A percentile compares a stretch with the other conserved stretches of the same genome.
phyloP scores from a whole-genome alignment of 2,113 vertebrate species.

The Trogon melanurus region DNA sequence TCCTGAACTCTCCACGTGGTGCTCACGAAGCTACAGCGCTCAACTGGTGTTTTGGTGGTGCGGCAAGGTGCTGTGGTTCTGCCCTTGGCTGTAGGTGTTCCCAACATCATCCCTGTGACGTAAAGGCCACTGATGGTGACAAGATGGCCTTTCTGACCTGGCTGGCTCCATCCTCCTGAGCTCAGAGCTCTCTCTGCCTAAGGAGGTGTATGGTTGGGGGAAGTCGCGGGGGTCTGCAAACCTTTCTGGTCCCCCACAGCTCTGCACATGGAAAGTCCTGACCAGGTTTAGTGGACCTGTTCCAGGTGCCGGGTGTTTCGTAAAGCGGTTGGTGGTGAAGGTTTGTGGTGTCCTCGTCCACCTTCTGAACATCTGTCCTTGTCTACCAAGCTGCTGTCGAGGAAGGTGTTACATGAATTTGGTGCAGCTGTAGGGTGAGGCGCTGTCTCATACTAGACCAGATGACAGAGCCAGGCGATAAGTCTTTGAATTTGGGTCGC shows the following conservation, averaged over 20 bases:
- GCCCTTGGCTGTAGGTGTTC: background rate
- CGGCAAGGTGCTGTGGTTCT: background rate
- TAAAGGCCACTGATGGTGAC: accelerated
- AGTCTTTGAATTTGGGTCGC: background rate
- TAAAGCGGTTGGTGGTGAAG: background rate
- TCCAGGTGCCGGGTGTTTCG: background rate
- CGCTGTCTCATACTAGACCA: background rate
- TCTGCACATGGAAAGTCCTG: background rate
- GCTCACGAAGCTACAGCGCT: too few species aligned
- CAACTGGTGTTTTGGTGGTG: too few species aligned
- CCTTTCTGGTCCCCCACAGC: accelerated
- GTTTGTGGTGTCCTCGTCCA: background rate
- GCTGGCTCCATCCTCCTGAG: background rate
- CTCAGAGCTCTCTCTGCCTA: background rate
- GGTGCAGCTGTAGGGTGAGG: background rate
- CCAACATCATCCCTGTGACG: background rate
- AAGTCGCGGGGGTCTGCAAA: background rate
- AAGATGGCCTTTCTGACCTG: background rate
- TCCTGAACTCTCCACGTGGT: too few species aligned
- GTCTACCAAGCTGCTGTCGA: background rate
- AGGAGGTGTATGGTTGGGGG: background rate
- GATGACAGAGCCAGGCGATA: background rate
- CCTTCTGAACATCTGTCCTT: background rate
- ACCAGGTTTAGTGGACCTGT: background rate
- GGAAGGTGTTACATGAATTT: accelerated